Conservation (phyloP, 2,113 vertebrate species). For the Danio rerio region DNA sequence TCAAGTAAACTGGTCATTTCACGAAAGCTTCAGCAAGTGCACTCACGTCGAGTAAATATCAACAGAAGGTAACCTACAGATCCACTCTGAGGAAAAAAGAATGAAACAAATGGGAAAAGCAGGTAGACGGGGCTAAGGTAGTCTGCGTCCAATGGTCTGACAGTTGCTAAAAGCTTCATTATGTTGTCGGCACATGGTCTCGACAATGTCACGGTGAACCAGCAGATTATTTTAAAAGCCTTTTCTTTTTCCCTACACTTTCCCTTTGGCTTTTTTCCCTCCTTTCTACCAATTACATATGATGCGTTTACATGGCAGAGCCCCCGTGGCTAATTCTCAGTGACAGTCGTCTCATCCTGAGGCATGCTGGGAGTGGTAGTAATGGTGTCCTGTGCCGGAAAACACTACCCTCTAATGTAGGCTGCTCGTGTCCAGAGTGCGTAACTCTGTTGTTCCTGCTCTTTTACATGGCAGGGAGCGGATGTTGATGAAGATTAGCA, state of each 20-base stretch:
- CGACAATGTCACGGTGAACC: conserved; percentile 70
- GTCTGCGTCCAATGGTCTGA: conserved; percentile 73
- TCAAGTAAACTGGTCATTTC: conserved; percentile 92
- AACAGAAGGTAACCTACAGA: conserved; percentile 76
- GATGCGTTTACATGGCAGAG: conserved; percentile 72
- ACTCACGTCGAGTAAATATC: conserved; percentile 81
- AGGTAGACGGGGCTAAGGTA: conserved; percentile 31
- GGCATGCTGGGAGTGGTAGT: conserved; percentile 80
- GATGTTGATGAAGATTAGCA: conserved; percentile 80
- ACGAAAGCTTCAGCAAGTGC: conserved; percentile 80
- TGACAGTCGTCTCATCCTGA: conserved; percentile 84
- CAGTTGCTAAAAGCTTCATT: conserved; percentile 83
- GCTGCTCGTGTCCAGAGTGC: conserved; percentile 70
- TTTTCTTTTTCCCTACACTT: conserved; percentile 63
- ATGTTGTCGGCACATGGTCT: conserved; percentile 78
- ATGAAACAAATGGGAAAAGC: conserved; percentile 65
- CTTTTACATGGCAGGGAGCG: conserved; percentile 78
- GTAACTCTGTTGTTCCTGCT: conserved; percentile 71
- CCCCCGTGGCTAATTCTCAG: conserved; percentile 77
- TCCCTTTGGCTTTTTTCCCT: conserved; percentile 50
- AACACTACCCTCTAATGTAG: conserved; percentile 84
- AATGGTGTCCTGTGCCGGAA: conserved; percentile 76
- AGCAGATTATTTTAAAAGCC: conserved; percentile 75
- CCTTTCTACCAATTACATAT: conserved; percentile 82
- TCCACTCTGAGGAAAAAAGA: conserved; percentile 58